phyloP scores from a whole-genome alignment of 1,140 invertebrate genomes.

The Rhyzopertha dominica region DNA sequence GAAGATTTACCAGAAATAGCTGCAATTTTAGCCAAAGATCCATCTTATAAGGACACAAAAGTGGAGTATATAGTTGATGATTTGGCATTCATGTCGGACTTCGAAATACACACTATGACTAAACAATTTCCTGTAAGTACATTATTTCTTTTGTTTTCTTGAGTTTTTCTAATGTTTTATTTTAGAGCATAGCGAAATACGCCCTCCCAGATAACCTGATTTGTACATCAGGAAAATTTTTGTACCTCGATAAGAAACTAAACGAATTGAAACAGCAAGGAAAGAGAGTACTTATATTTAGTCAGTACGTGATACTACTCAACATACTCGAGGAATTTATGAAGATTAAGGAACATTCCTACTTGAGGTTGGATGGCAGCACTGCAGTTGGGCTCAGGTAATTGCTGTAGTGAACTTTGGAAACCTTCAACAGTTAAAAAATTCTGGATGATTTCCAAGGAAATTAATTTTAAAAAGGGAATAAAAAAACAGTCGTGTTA shows the following conservation, averaged over 20 bases:
- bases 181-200: conserved; percentile 37
- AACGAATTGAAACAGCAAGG: conserved; percentile 64
- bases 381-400: conserved; percentile 73
- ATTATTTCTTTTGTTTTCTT: conserved; percentile 3
- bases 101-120: conserved; percentile 80
- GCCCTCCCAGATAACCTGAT: conserved; percentile 68
- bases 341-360: conserved; percentile 63
- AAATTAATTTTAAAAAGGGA: too few relatives aligned
- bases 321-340: conserved; percentile 87
- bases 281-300: conserved; percentile 86
- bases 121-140: conserved; percentile 54
- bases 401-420: too few relatives aligned
- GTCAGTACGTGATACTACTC: conserved; percentile 91
- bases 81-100: conserved; percentile 82
- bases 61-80: conserved; percentile 82
- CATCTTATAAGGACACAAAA: conserved; percentile 74
- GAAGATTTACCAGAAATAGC: conserved; percentile 67
- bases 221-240: conserved; percentile 77
- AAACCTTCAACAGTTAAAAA: too few relatives aligned
- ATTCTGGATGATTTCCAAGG: too few relatives aligned
- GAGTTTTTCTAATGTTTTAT: conserved; percentile 17
- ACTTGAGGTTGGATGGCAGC: conserved; percentile 77
- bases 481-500: too few relatives aligned
- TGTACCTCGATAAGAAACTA: conserved; percentile 73
- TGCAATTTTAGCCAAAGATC: conserved; percentile 62